Evolutionary conservation across 2,797 vertebrate genomes (phyloP), one percentile per base, ranked within the genome.

Genomic region (Peromyscus attwateri): DNA sequence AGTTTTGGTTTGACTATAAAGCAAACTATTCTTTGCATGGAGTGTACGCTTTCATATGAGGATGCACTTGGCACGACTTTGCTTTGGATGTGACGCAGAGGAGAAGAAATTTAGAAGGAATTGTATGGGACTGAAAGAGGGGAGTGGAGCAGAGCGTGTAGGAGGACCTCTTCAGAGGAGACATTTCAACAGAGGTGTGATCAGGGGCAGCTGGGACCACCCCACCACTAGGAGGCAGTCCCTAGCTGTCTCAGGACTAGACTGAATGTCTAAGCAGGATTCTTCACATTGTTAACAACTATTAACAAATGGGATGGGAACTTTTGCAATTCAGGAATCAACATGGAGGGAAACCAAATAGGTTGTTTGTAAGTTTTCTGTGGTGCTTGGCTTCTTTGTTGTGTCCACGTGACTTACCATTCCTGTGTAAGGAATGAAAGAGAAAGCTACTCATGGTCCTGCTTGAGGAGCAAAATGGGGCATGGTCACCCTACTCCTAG

Each of bases 171-270:
- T 55, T 62, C 21, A 88, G 68, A 10, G 37, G 80, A 81, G 29
- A 79, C 71, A 17, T 60, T 94, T 80, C 71, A 94, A 80, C 16
- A 94, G 52, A 95, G 34, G 57, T 82, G 11, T 77, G 37, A 6
- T 77, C 83, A 87, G 40, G 68, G 40, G 77, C 14, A 85, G 68
- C 66, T 29, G 57, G 73, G 96, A 73, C 84, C 85, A 95, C 91
- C 90, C 90, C 14, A 84, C 77, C 95, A 96, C 95, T 92, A 96
- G 95, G 95, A 97, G 90, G 92, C 85, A 94, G 70, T 89, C 88
- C 88, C 62, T 90, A 66, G 84, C 95, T 96, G 10, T 89, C 11
- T 79, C 70, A 90, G 40, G 75, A 31, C 2, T 81, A 64, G 1
- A 37, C 60, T 75, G 55, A 85, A 49, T 31, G 64, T 49, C 6